Base-by-base conservation (phyloP, 92 coral and sea anemone species). In the Zoanthus solanderi region DNA sequence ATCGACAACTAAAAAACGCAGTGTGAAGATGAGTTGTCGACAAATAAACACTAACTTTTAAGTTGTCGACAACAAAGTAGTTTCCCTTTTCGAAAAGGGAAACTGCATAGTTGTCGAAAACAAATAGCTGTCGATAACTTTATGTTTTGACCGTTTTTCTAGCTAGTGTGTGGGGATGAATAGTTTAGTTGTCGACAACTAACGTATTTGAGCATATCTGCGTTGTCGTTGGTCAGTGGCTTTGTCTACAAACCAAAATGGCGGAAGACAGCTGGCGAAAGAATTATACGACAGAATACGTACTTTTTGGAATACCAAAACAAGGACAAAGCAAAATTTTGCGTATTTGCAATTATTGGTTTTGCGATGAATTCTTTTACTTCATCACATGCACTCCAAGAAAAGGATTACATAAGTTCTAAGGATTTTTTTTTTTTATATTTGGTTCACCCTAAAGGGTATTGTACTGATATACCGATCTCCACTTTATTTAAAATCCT, bases 171-270 rank as follows among this genome's bases (percentile, higher is more conserved):
- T 83, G 57, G 46, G 47, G 87, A 37, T 53, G 67, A n/a, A 44
- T 63, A 65, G 61, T 67, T 83, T 83, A 83, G 63, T 83, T 15
- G 76, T 68, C 87, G 65, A 83, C 76, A 83, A 83, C 77, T 16
- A 83, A 46, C 53, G 44, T 54, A 83, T 66, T 83, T 83, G 75
- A 57, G 42, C 44, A 37, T 68, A 45, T 83, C 87, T 44, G 75
- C 87, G 52, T 83, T 83, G 87, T 31, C 76, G 42, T 14, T 83
- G 78, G 87, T 68, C 87, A 83, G 87, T 67, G n/a, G 72, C 72
- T n/a, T 23, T 23, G 23, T 23, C 23, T 23, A 23, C 23, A 23
- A 23, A 23, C 23, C 23, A 23, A 23, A 23, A 23, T 23, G 23
- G 23, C 23, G 23, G 23, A 23, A 23, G 23, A 23, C 23, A 23